phyloP scores from a whole-genome alignment of 2,797 vertebrate genomes.

The Leuciscus waleckii region DNA sequence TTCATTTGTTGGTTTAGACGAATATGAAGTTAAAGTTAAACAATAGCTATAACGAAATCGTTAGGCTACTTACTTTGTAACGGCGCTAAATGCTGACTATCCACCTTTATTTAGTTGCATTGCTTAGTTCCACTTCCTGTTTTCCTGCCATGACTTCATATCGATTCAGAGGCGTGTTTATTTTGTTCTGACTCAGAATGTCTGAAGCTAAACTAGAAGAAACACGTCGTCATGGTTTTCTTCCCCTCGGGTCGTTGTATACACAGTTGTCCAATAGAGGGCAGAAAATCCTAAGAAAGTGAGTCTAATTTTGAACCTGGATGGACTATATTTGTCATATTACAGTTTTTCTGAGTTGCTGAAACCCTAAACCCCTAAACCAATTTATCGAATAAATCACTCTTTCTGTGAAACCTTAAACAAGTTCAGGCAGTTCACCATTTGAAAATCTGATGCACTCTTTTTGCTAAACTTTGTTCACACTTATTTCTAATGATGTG shows the following conservation, averaged over 20 bases:
- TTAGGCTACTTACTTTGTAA: not conserved
- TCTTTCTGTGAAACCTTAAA: no score
- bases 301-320: not conserved
- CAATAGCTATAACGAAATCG: not conserved
- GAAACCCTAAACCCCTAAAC: no score
- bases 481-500: no score
- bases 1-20: not conserved
- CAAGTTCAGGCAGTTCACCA: no score
- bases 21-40: not conserved
- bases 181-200: not conserved
- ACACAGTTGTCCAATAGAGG: conserved; percentile 9
- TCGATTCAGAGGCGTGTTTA: not conserved
- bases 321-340: not conserved
- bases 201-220: not conserved
- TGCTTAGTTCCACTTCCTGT: conserved; percentile 12
- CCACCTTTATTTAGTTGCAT: not conserved
- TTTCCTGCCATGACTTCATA: not conserved
- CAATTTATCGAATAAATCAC: no score
- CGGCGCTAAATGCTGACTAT: not conserved
- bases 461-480: no score
- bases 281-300: not conserved
- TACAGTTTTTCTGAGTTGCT: no score
- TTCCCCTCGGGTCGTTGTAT: not conserved
- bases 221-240: not conserved
- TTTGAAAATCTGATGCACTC: no score